Conservation (phyloP, 1,140 invertebrate genomes). For the Piezodorus guildinii region DNA sequence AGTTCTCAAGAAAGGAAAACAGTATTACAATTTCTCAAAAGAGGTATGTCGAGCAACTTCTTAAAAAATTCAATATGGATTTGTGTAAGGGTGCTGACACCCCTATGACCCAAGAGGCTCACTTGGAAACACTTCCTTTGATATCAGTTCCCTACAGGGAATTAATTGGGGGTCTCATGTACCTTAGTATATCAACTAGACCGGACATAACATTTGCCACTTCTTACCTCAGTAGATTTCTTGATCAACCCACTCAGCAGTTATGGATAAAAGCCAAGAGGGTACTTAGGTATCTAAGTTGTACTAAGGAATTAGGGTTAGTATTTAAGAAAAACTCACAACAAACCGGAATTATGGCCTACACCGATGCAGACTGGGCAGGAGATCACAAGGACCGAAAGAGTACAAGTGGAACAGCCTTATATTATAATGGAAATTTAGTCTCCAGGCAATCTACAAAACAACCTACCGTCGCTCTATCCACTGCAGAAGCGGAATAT, state of each 20-base stretch:
- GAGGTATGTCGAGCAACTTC: not conserved
- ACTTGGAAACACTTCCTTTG: not conserved
- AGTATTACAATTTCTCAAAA: not conserved
- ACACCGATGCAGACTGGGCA: slow-evolving; percentile 25
- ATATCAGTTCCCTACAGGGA: not conserved
- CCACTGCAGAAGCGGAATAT: not conserved
- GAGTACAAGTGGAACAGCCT: not conserved
- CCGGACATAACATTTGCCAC: not conserved
- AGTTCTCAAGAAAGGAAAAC: not conserved
- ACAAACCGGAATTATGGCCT: slow-evolving; percentile 9
- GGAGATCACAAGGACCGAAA: slow-evolving; percentile 8
- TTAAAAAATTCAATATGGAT: not conserved
- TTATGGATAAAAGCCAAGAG: not conserved
- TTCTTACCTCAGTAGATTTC: not conserved
- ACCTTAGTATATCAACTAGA: not conserved
- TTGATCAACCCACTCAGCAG: not conserved
- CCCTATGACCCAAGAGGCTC: not conserved
- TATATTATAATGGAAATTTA: not conserved
- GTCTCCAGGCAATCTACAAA: not conserved
- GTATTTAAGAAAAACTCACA: slow-evolving; percentile 22
- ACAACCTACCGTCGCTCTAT: not conserved
- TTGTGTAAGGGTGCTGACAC: not conserved
- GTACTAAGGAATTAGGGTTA: slow-evolving; percentile 25
- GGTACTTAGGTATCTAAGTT: slow-evolving; percentile 26
- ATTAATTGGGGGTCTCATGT: not conserved